phyloP scores from a whole-genome alignment of 1,140 invertebrate genomes.

The Drosophila ercepeae region DNA sequence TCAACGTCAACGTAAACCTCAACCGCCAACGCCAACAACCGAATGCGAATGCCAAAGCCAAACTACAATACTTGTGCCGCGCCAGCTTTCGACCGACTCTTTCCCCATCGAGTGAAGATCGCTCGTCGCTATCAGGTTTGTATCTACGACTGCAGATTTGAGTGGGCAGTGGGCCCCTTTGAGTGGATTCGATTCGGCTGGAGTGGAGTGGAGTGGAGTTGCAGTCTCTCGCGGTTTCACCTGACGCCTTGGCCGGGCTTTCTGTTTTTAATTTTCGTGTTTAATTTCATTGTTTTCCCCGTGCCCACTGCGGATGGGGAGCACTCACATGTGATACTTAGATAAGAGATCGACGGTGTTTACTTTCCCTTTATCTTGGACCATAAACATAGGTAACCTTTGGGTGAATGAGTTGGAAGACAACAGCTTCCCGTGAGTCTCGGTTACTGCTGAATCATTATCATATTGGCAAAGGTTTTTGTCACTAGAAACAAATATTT shows the following conservation, averaged over 20 bases:
- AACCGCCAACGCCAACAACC: conserved; percentile 38
- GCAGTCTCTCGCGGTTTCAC: conserved; percentile 36
- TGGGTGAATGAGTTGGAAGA: conserved; percentile 5
- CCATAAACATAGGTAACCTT: conserved; percentile 21
- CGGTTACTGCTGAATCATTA: conserved; percentile 3
- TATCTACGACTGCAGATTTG: conserved; percentile 60
- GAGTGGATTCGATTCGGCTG: conserved; percentile 18
- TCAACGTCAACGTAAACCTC: conserved; percentile 11
- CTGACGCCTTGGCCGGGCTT: conserved; percentile 37
- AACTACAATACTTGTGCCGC: conserved; percentile 29
- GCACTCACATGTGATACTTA: not conserved
- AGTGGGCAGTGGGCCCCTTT: conserved; percentile 41
- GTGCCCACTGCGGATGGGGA: conserved; percentile 5
- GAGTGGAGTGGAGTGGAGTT: conserved; percentile 13
- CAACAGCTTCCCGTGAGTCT: not conserved
- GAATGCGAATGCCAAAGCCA: conserved; percentile 43
- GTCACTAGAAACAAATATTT: too few relatives aligned
- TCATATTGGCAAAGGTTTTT: too few relatives aligned
- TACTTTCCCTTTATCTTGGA: conserved; percentile 41
- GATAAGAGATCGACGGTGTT: conserved; percentile 24
- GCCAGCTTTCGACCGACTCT: conserved; percentile 49
- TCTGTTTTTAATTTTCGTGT: conserved; percentile 29
- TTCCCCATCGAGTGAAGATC: conserved; percentile 57
- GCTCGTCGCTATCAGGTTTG: conserved; percentile 49
- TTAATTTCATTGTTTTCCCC: conserved; percentile 28